Conservation (phyloP, 1,140 invertebrate species). For the Bicyclus anynana region DNA sequence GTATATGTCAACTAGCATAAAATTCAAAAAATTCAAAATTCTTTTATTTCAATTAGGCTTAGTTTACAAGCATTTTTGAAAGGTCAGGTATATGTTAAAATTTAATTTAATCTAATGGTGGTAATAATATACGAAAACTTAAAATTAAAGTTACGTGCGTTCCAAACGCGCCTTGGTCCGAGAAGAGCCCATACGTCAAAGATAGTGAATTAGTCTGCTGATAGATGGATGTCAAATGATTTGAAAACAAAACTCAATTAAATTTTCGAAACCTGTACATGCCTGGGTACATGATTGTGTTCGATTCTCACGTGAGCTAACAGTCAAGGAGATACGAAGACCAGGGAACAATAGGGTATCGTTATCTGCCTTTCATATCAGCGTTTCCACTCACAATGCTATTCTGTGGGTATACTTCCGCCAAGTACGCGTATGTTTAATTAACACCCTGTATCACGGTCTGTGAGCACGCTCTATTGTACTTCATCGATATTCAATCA, state of each 20-base stretch:
- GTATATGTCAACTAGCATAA: too few relatives aligned
- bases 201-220: too few relatives aligned
- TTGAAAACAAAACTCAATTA: background rate
- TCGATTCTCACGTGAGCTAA: constrained; percentile 25
- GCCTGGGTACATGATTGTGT: background rate
- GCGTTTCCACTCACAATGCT: constrained; percentile 22
- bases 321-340: constrained; percentile 28
- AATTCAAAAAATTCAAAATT: too few relatives aligned
- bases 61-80: too few relatives aligned
- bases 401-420: constrained; percentile 22
- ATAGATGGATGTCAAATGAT: background rate
- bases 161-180: too few relatives aligned
- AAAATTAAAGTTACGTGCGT: too few relatives aligned
- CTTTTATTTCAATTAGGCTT: too few relatives aligned
- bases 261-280: background rate
- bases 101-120: too few relatives aligned
- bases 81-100: too few relatives aligned
- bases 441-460: constrained; percentile 15
- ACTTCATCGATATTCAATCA: background rate
- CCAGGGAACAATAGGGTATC: constrained; percentile 23
- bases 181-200: too few relatives aligned
- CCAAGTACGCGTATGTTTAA: constrained; percentile 9
- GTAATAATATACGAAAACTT: too few relatives aligned
- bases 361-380: constrained; percentile 33
- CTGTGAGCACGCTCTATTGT: constrained; percentile 10